These are phyloP conservation scores for Ciconia boyciana DNA, from an alignment of 2,113 vertebrate genomes.

Conservation along the genomic window DNA sequence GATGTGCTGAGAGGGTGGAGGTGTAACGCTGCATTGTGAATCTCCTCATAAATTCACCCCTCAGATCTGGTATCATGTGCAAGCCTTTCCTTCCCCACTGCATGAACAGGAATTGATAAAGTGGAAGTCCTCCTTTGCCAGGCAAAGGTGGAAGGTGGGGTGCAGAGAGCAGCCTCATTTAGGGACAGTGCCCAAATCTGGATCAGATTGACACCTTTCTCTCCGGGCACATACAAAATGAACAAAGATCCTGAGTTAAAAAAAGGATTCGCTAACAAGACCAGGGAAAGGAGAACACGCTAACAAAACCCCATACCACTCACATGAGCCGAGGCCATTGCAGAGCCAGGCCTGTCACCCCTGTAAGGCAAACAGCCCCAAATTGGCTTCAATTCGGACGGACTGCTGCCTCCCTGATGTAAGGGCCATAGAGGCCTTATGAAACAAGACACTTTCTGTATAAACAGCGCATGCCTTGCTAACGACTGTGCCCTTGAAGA, in stretches of 20 bases:
- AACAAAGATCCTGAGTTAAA: not conserved
- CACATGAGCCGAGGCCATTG: not conserved
- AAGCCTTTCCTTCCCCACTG: not conserved
- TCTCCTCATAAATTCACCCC: not conserved
- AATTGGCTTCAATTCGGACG: accelerated
- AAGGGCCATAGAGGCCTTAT: too few relatives aligned
- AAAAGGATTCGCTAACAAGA: not conserved
- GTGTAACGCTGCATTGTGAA: not conserved
- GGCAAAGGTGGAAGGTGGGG: not conserved
- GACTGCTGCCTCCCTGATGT: not conserved
- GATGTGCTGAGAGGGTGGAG: not conserved
- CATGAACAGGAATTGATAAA: not conserved
- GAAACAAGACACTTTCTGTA: too few relatives aligned
- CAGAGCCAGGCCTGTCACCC: not conserved
- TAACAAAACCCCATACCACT: not conserved
- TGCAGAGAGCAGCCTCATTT: accelerated
- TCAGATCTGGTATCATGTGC: not conserved
- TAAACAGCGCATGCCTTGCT: too few relatives aligned
- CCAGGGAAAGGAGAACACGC: not conserved
- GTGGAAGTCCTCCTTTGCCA: not conserved
- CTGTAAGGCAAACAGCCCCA: not conserved
- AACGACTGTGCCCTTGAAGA: too few relatives aligned
- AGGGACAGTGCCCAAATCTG: not conserved
- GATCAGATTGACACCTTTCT: not conserved
- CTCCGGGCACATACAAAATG: accelerated